Percentiles rank a stretch among this genome's conserved stretches.
Conservation (phyloP, 2,888 invertebrate species). For the Sipunculus nudus region DNA sequence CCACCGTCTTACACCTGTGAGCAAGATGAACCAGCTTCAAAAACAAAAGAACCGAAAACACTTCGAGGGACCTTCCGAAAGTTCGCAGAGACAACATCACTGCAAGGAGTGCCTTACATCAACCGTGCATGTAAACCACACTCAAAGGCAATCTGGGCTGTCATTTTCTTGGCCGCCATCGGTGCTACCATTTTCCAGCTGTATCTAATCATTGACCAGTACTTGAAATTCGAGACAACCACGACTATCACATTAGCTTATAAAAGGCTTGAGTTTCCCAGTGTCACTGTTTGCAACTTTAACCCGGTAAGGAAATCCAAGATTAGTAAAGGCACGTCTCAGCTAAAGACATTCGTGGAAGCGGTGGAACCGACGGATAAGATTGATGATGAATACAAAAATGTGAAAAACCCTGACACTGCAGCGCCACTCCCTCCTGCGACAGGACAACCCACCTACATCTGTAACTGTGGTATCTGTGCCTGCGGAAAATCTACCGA, state of each 20-base stretch:
- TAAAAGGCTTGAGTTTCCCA: conserved; percentile 24
- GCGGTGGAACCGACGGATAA: no score
- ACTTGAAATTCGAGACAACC: conserved; percentile 12
- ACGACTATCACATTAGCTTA: conserved; percentile 25
- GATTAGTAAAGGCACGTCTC: background rate
- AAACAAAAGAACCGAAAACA: no score
- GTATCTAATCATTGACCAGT: conserved; percentile 15
- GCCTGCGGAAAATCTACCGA: no score
- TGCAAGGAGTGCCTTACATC: conserved; percentile 29
- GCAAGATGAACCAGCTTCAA: no score
- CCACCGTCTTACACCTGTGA: no score
- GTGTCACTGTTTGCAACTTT: conserved; percentile 33
- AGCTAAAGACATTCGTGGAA: no score
- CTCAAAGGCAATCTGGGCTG: conserved; percentile 20
- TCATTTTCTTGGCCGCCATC: conserved; percentile 21
- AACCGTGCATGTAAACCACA: conserved; percentile 16
- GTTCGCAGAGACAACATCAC: conserved; percentile 29
- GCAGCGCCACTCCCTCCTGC: no score
- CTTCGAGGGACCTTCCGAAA: no score
- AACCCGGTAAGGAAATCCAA: conserved; percentile 28
- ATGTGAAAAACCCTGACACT: no score
- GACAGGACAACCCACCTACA: no score
- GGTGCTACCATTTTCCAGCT: conserved; percentile 17
- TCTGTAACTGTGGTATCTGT: no score
- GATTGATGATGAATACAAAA: no score